These are phyloP conservation scores for Nothoprocta perdicaria DNA, from an alignment of 2,113 vertebrate species.

Conservation along the genomic window DNA sequence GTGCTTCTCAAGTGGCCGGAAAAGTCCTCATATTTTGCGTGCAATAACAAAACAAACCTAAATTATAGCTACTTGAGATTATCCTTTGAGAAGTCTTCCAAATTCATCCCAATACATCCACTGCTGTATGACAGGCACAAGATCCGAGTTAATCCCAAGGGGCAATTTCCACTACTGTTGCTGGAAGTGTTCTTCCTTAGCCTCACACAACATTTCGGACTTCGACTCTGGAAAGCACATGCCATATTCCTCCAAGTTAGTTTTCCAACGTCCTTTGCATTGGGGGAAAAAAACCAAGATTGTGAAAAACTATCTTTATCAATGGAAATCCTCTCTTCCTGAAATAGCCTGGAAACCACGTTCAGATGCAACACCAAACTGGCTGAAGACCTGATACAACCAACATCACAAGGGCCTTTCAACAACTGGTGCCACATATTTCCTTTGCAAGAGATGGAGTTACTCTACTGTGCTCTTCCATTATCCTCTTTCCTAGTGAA, in stretches of 20 bases:
- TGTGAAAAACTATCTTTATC: neutral
- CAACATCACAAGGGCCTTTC: neutral
- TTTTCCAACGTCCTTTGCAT: neutral
- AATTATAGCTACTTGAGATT: neutral
- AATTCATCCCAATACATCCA: neutral
- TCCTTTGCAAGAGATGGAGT: neutral
- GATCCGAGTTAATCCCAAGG: neutral
- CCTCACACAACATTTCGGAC: neutral
- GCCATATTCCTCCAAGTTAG: neutral
- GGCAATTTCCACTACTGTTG: neutral
- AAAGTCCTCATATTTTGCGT: neutral
- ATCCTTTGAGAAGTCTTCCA: neutral
- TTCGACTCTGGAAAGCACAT: neutral
- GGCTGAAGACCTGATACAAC: neutral
- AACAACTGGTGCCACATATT: neutral
- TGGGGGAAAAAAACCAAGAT: rapidly evolving
- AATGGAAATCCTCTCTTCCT: rapidly evolving
- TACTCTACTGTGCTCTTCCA: neutral
- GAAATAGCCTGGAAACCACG: neutral
- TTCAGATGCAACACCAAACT: neutral
- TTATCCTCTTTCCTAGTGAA: neutral
- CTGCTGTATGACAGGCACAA: rapidly evolving
- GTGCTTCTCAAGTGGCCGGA: neutral
- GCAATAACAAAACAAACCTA: neutral
- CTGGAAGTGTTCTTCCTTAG: neutral